Evolutionary conservation across 2,113 vertebrate genomes (phyloP), one percentile per base, ranked within the genome.

Genomic region (Brienomyrus longianalis): DNA sequence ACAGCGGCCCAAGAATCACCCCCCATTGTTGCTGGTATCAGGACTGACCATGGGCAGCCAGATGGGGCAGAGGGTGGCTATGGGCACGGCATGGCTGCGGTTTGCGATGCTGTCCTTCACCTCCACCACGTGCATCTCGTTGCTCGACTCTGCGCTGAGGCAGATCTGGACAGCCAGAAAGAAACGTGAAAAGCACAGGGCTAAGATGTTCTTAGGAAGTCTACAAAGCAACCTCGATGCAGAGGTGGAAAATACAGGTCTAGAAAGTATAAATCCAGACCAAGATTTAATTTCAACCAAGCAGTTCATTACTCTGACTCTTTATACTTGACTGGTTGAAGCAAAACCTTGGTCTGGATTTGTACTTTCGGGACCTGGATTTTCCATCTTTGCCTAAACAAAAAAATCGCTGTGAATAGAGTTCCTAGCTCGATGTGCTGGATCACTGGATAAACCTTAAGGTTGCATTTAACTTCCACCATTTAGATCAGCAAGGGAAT

Each of bases 61-160:
- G 0, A 92, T 93, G 54, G 88, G 80, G 2, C 91, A 85, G 70
- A 96, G 92, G 0, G 93, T 90, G 0, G 91, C 95, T 0, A 96
- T 92, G 8, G 94, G 93, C 21, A 96, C 59, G 0, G 91, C 94
- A n/a, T 43, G 89, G 21, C 80, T 90, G 2, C 90, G 86, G 0
- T 31, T 88, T 4, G 91, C 88, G 45, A 95, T 94, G 47, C 91
- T 92, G 0, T 94, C 92, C 1, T 93, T 92, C 0, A 94, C 93
- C 0, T 95, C 93, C 87, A 96, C 93, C 66, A 95, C 91, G 15
- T 96, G 95, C 89, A 92, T 91, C 91, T 96, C 94, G 0, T 95
- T 94, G 23, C 89, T 8, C 9, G 95, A 92, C 0, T 93, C 92
- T 0, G 92, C 91, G 0, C 94, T 92, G 83, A 96, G 91, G 92